phyloP scores from a whole-genome alignment of 2,113 vertebrate genomes.

The Catharus minimus region DNA sequence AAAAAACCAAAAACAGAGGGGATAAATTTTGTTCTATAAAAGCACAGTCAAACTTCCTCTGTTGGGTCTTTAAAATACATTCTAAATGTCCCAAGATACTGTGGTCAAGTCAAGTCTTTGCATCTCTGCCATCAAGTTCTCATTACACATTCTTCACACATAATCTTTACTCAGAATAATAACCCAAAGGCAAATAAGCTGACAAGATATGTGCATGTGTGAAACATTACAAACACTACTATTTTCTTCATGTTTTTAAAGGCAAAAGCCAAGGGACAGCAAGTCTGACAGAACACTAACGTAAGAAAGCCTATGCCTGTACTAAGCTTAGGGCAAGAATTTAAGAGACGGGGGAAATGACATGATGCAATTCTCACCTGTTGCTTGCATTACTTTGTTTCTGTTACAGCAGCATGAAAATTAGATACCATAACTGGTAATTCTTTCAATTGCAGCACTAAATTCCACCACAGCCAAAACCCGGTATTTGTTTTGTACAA shows the following conservation, averaged over 20 bases:
- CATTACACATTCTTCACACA: neutral
- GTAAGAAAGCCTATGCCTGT: neutral
- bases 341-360: neutral
- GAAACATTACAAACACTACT: neutral
- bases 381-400: neutral
- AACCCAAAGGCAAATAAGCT: neutral
- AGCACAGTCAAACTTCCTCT: neutral
- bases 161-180: neutral
- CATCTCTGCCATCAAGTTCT: neutral
- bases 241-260: neutral
- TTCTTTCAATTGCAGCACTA: neutral
- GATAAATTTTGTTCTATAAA: neutral
- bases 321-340: neutral
- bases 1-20: neutral
- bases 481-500: neutral
- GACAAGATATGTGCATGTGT: fast-evolving
- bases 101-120: neutral
- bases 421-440: neutral
- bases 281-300: neutral
- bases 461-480: neutral
- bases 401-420: neutral
- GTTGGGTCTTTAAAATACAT: neutral
- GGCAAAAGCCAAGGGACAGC: neutral
- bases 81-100: neutral
- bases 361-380: neutral